phyloP scores from a whole-genome alignment of 2,888 invertebrate genomes.

The Hypomecis punctinalis region DNA sequence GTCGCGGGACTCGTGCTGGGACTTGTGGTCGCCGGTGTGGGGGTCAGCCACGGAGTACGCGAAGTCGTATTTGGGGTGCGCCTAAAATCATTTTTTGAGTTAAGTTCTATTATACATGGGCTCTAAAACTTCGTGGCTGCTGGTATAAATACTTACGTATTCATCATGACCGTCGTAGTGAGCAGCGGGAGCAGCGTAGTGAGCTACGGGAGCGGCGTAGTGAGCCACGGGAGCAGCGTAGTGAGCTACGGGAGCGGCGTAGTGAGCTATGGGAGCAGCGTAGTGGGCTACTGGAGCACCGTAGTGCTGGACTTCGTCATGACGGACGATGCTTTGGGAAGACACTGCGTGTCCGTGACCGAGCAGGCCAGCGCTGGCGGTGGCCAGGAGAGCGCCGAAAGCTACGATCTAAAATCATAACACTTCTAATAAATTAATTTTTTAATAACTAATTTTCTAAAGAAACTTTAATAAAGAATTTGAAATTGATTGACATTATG shows the following conservation, averaged over 20 bases:
- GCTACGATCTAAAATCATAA: conserved; percentile 66
- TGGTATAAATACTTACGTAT: conserved; percentile 46
- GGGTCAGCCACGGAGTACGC: conserved; percentile 83
- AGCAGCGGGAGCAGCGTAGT: conserved; percentile 48
- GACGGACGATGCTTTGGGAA: conserved; percentile 69
- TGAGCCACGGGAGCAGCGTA: conserved; percentile 49
- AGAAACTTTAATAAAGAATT: not conserved
- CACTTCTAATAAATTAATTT: not conserved
- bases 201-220: conserved; percentile 53
- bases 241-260: conserved; percentile 53
- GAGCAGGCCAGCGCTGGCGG: conserved; percentile 75
- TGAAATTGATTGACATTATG: not conserved
- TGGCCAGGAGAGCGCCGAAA: conserved; percentile 69
- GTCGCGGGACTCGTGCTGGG: conserved; percentile 80
- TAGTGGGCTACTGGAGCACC: conserved; percentile 48
- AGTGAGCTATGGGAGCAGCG: conserved; percentile 41
- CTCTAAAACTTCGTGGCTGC: not conserved
- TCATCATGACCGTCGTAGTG: conserved; percentile 53
- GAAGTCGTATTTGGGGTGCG: conserved; percentile 76
- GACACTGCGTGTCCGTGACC: conserved; percentile 64
- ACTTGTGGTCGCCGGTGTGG: conserved; percentile 85
- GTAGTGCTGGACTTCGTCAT: conserved; percentile 59
- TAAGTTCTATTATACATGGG: not conserved
- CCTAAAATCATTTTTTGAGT: conserved; percentile 45
- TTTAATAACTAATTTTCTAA: not conserved